phyloP scores from a whole-genome alignment of 2,113 vertebrate genomes.

The Cettia cetti region DNA sequence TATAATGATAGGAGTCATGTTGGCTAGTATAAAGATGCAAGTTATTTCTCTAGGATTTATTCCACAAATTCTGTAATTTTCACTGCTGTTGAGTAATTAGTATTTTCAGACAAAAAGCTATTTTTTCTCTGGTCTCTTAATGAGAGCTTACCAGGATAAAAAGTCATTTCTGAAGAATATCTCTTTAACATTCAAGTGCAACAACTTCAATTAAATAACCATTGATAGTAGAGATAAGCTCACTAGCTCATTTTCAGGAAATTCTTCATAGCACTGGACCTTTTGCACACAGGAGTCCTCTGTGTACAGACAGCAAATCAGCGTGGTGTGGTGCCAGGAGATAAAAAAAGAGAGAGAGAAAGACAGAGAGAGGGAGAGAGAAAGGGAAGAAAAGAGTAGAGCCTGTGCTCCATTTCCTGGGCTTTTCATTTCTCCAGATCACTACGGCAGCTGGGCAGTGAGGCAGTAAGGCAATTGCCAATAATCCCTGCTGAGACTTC shows the following conservation, averaged over 20 bases:
- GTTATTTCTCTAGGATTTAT: neutral
- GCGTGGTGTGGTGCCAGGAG: neutral
- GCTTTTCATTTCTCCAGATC: no score
- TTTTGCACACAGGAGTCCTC: neutral
- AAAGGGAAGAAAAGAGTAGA: no score
- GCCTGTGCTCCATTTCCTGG: no score
- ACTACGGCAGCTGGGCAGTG: no score
- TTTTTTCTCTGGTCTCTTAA: no score
- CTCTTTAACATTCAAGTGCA: neutral
- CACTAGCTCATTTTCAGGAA: neutral
- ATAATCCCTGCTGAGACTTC: neutral
- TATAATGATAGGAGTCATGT: neutral
- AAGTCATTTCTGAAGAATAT: no score
- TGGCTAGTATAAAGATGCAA: neutral
- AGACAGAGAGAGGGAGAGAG: no score
- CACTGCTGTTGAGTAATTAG: neutral
- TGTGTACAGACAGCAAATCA: neutral
- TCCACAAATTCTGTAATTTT: neutral
- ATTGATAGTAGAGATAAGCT: neutral
- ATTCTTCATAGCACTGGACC: neutral
- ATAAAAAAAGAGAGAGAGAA: no score
- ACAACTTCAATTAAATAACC: neutral
- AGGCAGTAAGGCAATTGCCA: no score
- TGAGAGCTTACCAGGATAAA: no score
- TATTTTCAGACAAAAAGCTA: neutral